Percentiles rank a stretch among this genome's conserved stretches.
These are phyloP conservation scores for Toxostoma redivivum DNA, from an alignment of 2,113 vertebrate species.

Conservation along the genomic window DNA sequence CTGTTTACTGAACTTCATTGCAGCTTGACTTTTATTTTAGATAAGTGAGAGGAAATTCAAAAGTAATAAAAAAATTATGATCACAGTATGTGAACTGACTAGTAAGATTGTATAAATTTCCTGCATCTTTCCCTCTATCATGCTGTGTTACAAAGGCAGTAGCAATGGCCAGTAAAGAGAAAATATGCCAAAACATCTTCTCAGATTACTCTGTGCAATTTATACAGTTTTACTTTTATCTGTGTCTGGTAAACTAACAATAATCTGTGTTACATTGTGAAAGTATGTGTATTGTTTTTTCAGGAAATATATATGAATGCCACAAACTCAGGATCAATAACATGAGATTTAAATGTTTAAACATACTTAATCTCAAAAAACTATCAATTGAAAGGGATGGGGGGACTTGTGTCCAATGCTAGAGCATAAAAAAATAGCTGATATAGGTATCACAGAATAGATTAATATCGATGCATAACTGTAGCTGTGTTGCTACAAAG, in stretches of 20 bases:
- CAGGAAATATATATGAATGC: not conserved
- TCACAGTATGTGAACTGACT: not conserved
- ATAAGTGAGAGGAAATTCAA: not conserved
- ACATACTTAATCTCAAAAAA: not conserved
- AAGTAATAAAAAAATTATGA: not conserved
- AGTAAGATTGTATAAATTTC: not conserved
- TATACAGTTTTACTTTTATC: not conserved
- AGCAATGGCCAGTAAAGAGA: not conserved
- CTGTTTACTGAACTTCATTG: not conserved
- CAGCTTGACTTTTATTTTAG: not conserved
- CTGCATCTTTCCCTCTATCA: not conserved
- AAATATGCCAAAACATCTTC: not conserved
- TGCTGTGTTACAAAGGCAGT: not conserved
- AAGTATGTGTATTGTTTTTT: not conserved
- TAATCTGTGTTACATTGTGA: not conserved
- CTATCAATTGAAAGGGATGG: not conserved
- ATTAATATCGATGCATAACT: not conserved
- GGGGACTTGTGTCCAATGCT: not conserved
- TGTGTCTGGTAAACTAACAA: not conserved
- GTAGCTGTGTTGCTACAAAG: not conserved
- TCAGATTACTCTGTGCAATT: not conserved
- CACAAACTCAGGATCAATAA: not conserved
- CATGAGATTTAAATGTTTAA: not conserved
- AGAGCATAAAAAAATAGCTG: rapidly evolving
- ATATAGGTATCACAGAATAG: not conserved